Evolutionary conservation across 2,797 vertebrate species (phyloP).

Genomic region (Myripristis jacobus): DNA sequence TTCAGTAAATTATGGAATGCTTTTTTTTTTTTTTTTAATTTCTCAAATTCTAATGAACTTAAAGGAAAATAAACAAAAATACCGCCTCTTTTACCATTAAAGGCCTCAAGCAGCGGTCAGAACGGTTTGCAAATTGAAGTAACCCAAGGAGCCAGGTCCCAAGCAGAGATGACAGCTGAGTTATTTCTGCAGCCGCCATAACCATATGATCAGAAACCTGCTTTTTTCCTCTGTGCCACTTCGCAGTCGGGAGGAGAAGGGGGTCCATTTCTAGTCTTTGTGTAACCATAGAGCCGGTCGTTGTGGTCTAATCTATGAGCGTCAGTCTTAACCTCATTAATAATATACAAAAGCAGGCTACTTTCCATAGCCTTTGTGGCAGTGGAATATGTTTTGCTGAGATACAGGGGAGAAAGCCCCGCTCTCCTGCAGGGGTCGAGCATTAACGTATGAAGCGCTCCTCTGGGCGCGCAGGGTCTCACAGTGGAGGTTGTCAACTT

Average conservation of each 20-base stretch:
- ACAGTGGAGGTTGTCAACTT: constrained; percentile 66
- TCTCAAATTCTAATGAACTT: constrained; percentile 7
- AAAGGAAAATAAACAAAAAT: constrained; percentile 5
- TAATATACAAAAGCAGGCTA: constrained; percentile 71
- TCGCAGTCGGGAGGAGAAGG: constrained; percentile 43
- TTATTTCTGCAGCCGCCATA: constrained; percentile 56
- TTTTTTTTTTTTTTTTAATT: not conserved
- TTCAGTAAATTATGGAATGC: not conserved
- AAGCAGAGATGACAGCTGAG: constrained; percentile 30
- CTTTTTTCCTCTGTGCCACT: constrained; percentile 44
- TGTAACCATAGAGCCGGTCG: constrained; percentile 57
- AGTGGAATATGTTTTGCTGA: constrained; percentile 76
- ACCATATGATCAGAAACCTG: constrained; percentile 58
- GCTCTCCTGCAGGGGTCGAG: constrained; percentile 74
- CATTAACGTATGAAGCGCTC: constrained; percentile 66
- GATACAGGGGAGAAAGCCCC: constrained; percentile 67
- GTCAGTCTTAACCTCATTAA: constrained; percentile 79
- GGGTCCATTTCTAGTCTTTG: constrained; percentile 69
- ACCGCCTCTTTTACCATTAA: constrained; percentile 20
- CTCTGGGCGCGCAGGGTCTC: constrained; percentile 55
- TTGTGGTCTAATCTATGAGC: constrained; percentile 74
- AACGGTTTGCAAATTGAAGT: constrained; percentile 21
- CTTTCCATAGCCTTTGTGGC: constrained; percentile 75
- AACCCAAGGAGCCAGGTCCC: constrained; percentile 24
- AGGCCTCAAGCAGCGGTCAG: constrained; percentile 44